Evolutionary conservation across 2,888 invertebrate genomes (phyloP).

Genomic region (Erpobdella octoculata): DNA sequence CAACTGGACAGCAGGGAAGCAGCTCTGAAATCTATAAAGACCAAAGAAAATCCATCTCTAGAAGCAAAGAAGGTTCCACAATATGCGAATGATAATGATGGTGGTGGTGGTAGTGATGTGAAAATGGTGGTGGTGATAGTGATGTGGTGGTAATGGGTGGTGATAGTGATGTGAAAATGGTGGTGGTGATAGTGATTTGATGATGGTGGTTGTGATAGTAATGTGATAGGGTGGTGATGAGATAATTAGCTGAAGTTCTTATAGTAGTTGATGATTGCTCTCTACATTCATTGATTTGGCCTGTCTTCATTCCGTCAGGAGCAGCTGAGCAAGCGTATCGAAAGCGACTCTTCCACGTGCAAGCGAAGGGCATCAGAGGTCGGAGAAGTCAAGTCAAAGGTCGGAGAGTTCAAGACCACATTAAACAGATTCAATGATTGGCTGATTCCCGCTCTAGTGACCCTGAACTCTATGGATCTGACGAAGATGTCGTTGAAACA

Average conservation of each 20-base stretch:
- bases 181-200: too few species aligned
- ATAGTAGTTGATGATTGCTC: too few species aligned
- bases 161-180: too few species aligned
- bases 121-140: too few species aligned
- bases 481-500: slow-evolving; percentile 56
- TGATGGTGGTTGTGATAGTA: too few species aligned
- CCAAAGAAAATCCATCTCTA: not conserved
- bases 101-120: too few species aligned
- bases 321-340: not conserved
- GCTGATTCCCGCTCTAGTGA: slow-evolving; percentile 42
- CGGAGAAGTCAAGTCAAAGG: slow-evolving; percentile 64
- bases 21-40: not conserved
- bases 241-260: too few species aligned
- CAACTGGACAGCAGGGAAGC: not conserved
- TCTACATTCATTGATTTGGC: too few species aligned
- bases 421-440: slow-evolving; percentile 43
- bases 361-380: slow-evolving; percentile 68
- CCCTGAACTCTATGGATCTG: slow-evolving; percentile 59
- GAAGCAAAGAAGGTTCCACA: not conserved
- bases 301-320: too few species aligned
- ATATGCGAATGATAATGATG: too few species aligned
- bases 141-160: too few species aligned
- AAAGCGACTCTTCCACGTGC: not conserved
- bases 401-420: slow-evolving; percentile 61
- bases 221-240: too few species aligned